These are phyloP conservation scores for Amniataba percoides DNA, from an alignment of 2,797 vertebrate genomes.

Conservation along the genomic window DNA sequence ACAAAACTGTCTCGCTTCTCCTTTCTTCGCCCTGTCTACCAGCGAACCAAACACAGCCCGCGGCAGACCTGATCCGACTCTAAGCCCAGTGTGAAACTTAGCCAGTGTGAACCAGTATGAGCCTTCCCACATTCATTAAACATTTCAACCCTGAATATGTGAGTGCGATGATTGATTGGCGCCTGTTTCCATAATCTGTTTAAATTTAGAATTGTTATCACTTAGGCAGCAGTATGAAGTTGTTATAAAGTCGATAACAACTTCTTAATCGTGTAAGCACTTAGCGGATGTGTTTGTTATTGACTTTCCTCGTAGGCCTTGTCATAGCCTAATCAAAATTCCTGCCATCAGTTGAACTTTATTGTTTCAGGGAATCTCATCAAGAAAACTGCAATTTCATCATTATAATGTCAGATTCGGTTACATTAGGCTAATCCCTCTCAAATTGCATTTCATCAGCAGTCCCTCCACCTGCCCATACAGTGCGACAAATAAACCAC, in stretches of 20 bases:
- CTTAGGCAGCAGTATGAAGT: neutral
- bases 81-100: slow-evolving; percentile 50
- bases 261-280: neutral
- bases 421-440: slow-evolving; percentile 35
- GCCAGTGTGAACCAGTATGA: slow-evolving; percentile 46
- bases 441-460: slow-evolving; percentile 51
- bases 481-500: slow-evolving; percentile 19
- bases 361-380: slow-evolving; percentile 39
- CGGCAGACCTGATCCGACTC: slow-evolving; percentile 45
- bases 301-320: slow-evolving; percentile 18
- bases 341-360: slow-evolving; percentile 17
- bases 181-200: slow-evolving; percentile 3
- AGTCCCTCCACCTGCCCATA: slow-evolving; percentile 24
- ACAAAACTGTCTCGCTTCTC: slow-evolving; percentile 66
- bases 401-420: slow-evolving; percentile 19
- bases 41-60: slow-evolving; percentile 35
- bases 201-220: slow-evolving; percentile 5
- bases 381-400: slow-evolving; percentile 45
- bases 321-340: slow-evolving; percentile 31
- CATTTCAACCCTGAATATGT: slow-evolving; percentile 42
- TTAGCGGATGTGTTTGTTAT: neutral
- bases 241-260: neutral
- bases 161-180: slow-evolving; percentile 37
- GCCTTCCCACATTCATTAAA: slow-evolving; percentile 49
- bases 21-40: slow-evolving; percentile 47